These are phyloP conservation scores for Proctacanthus coquilletti DNA, from an alignment of 1,140 invertebrate genomes.

Conservation along the genomic window DNA sequence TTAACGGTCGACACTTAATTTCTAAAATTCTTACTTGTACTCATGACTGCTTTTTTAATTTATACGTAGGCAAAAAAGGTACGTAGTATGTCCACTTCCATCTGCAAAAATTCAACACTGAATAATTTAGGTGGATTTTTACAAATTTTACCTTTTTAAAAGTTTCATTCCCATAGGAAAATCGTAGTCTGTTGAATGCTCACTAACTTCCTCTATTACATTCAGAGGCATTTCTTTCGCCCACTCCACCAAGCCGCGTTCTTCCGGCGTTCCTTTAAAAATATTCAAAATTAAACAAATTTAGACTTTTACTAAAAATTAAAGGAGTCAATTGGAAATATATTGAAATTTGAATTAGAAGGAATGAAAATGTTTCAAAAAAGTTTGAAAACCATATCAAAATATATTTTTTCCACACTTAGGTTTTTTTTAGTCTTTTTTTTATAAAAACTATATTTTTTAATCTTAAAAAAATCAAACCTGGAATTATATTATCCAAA, in stretches of 20 bases:
- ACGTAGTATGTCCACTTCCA: slow-evolving; percentile 50
- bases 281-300: not conserved
- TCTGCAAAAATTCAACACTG: slow-evolving; percentile 25
- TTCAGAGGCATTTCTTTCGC: slow-evolving; percentile 51
- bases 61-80: slow-evolving; percentile 53
- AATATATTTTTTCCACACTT: too few relatives aligned
- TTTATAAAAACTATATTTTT: too few relatives aligned
- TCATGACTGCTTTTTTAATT: slow-evolving; percentile 19
- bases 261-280: slow-evolving; percentile 43
- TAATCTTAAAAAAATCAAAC: slow-evolving; percentile 30
- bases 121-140: slow-evolving; percentile 1
- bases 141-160: slow-evolving; percentile 34
- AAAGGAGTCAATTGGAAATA: not conserved
- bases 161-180: slow-evolving; percentile 53
- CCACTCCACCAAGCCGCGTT: slow-evolving; percentile 53
- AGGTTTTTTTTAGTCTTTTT: too few relatives aligned
- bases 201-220: slow-evolving; percentile 28
- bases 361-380: too few relatives aligned
- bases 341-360: too few relatives aligned
- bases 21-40: too few relatives aligned
- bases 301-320: slow-evolving; percentile 7
- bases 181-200: slow-evolving; percentile 46
- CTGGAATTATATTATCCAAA: slow-evolving; percentile 73
- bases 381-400: too few relatives aligned
- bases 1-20: too few relatives aligned